Base-by-base conservation (phyloP, 2,888 invertebrate species). In the Ischnura elegans region DNA sequence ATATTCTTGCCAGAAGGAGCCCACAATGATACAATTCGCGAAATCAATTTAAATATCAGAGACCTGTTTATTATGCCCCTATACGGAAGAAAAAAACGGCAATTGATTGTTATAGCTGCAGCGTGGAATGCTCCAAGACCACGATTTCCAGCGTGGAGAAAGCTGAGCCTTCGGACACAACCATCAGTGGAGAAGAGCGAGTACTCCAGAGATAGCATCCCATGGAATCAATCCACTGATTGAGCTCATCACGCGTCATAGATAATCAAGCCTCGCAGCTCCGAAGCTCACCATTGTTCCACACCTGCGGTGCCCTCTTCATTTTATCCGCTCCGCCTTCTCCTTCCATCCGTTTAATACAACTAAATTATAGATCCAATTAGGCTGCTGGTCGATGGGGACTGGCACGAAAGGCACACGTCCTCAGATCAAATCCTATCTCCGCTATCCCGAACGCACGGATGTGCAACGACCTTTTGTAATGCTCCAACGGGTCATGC, bases 161-260 rank as follows among this genome's bases (percentile, higher is more conserved):
- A 76, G 76, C 66, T 10, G 29, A 8, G 66, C 8, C 36, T 13
- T 10, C 13, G 36, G 76, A 29, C 36, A 13, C 76, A 76, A 29
- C 36, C 76, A 25, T 76, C 76, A n/a, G n/a, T 76, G 36, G 13
- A 29, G 36, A 36, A 8, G 76, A 76, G 36, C 36, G 16, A 61
- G 51, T 13, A 1, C 13, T 76, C n/a, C 2, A 8, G 3, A 36
- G 76, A 76, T 76, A 76, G 76, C 76, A 36, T 25, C 36, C 10
- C 36, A 76, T 36, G 76, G n/a, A 36, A 76, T 76, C 76, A 51
- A 51, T 51, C 51, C 36, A 8, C 36, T 76, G 76, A 76, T 76
- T 76, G 25, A 8, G 76, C 76, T 76, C 76, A 76, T 76, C 76
- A 76, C 36, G 76, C 76, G 76, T 76, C 76, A 76, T 76, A 76